Evolutionary conservation across 2,797 vertebrate genomes (phyloP), one percentile per base, ranked within the genome.

Genomic region (Lutjanus campechanus): DNA sequence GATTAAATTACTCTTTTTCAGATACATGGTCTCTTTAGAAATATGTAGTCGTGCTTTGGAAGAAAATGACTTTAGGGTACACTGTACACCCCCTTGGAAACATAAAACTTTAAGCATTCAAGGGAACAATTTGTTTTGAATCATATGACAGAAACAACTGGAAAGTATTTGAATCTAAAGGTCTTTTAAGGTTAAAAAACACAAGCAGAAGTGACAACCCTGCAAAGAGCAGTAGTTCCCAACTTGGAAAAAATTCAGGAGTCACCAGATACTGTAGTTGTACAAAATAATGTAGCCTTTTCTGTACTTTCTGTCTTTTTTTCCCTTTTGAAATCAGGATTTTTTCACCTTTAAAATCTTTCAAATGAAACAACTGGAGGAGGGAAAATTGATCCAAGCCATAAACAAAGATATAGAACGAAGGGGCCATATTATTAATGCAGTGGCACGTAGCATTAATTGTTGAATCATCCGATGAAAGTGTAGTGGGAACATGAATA

Each of bases 381-480:
- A 25, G 4, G 16, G 11, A 40, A 40, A 51, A 36, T 47, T 13
- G 3, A 10, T 7, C 50, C 19, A 44, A 53, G 49, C 60, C 40
- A 46, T 29, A 59, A 8, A 19, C 17, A 36, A 16, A 29, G 15
- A 69, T 11, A 10, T n/a, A 22, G 15, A 46, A 16, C 5, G 1
- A 20, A 11, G 5, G 5, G 0, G 2, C 29, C 29, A 29, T 29
- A 29, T 29, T 29, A 36, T 65, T 55, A 40, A 22, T 12, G 10
- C 25, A 40, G 25, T 25, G 56, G 15, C 4, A 22, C 29, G 13
- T 19, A 56, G 10, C 11, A 29, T 40, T 43, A 40, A 53, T n/a
- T 40, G 11, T 63, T 47, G n/a, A 64, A 51, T 73, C 16, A 44
- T 65, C 59, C 9, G 13, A 64, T 71, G n/a, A 68, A 20, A 61